Evolutionary conservation across 2,888 invertebrate species (phyloP).

Genomic region (Gastrophysa polygoni): DNA sequence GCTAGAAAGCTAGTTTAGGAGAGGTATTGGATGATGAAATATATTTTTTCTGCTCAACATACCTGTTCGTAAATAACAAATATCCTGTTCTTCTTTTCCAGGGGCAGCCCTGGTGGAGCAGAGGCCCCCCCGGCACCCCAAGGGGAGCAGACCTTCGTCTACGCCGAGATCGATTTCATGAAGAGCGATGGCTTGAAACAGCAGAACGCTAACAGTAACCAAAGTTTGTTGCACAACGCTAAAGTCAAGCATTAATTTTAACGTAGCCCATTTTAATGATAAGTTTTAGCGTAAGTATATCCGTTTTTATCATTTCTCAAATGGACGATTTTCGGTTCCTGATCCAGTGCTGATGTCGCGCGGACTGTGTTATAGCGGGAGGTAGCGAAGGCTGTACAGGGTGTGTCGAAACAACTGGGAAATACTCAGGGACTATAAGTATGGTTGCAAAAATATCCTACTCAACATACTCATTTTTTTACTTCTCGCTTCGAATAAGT

Average conservation of each 20-base stretch:
- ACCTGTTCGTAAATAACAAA: no score
- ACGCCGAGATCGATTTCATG: slow-evolving; percentile 83
- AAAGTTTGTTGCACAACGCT: slow-evolving; percentile 40
- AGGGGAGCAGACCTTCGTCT: slow-evolving; percentile 62
- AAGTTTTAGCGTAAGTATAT: not conserved
- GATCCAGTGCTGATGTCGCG: not conserved
- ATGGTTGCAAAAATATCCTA: no score
- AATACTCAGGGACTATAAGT: no score
- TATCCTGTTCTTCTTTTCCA: not conserved
- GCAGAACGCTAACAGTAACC: slow-evolving; percentile 18
- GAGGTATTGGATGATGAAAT: no score
- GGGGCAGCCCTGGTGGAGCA: not conserved
- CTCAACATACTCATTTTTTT: no score
- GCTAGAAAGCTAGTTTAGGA: no score
- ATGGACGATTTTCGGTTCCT: not conserved
- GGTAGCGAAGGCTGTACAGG: no score
- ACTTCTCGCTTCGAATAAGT: no score
- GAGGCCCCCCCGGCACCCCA: not conserved
- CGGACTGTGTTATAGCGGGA: no score
- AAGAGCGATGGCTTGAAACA: slow-evolving; percentile 64
- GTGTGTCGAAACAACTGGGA: no score
- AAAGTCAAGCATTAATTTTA: slow-evolving; percentile 47
- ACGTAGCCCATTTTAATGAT: not conserved
- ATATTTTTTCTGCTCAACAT: no score
- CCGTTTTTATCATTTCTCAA: not conserved